Conservation (phyloP, 2,797 vertebrate genomes). For the Darevskia mixta region DNA sequence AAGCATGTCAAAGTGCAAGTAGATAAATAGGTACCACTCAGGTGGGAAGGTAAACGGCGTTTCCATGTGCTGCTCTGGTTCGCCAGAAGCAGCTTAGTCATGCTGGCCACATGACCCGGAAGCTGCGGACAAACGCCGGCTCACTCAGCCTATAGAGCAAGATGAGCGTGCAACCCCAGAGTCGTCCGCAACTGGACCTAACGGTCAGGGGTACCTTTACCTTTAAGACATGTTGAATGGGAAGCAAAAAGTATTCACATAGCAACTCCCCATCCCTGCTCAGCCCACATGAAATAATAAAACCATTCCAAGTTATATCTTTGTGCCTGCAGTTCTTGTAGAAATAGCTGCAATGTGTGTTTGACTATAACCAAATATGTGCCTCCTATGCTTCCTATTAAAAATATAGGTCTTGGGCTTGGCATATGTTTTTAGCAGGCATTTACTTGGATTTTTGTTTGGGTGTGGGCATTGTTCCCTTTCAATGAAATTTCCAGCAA, state of each 20-base stretch:
- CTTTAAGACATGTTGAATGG: not conserved
- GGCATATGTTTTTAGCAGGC: not conserved
- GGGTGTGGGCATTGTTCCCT: not conserved
- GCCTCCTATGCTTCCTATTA: not conserved
- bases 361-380: not conserved
- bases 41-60: too few relatives aligned
- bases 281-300: not conserved
- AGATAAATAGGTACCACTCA: too few relatives aligned
- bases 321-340: not conserved
- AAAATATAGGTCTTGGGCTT: not conserved
- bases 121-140: too few relatives aligned
- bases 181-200: too few relatives aligned
- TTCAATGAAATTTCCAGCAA: conserved; percentile 4
- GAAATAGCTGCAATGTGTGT: conserved; percentile 1
- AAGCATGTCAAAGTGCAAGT: too few relatives aligned
- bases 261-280: not conserved
- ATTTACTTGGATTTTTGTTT: not conserved
- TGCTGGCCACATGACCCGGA: too few relatives aligned
- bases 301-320: not conserved
- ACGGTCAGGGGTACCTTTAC: too few relatives aligned
- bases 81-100: too few relatives aligned
- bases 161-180: too few relatives aligned
- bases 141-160: too few relatives aligned
- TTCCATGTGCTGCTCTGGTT: too few relatives aligned
- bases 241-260: not conserved